A percentile compares a stretch with the other conserved stretches of the same genome.
These are phyloP conservation scores for Callimorpha dominula DNA, from an alignment of 2,888 invertebrate genomes.

Conservation along the genomic window DNA sequence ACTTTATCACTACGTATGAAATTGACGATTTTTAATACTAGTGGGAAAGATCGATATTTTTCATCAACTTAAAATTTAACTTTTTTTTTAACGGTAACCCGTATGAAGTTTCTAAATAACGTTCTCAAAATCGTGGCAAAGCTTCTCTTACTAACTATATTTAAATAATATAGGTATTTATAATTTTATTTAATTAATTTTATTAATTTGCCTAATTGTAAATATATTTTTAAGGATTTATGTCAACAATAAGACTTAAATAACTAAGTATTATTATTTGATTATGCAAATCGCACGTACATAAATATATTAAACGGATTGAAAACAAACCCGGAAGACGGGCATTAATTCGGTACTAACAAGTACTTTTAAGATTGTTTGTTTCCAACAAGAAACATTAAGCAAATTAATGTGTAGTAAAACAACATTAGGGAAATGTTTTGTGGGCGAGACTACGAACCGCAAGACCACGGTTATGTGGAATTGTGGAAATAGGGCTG, in stretches of 20 bases:
- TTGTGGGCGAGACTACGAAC: slow-evolving; percentile 50
- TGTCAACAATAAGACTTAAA: too few relatives aligned
- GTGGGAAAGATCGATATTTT: neutral
- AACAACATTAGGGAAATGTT: slow-evolving; percentile 53
- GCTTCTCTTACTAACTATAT: too few relatives aligned
- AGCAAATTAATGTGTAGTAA: slow-evolving; percentile 61
- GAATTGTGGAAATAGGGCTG: slow-evolving; percentile 36
- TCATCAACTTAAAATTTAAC: neutral
- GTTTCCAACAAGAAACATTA: slow-evolving; percentile 49
- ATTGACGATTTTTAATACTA: neutral
- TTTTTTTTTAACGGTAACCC: too few relatives aligned
- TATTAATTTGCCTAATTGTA: too few relatives aligned
- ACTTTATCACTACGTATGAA: neutral
- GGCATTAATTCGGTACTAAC: slow-evolving; percentile 40
- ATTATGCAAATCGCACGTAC: neutral
- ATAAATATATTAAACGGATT: slow-evolving; percentile 19
- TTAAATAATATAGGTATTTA: too few relatives aligned
- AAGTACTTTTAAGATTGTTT: slow-evolving; percentile 31
- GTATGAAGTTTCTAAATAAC: too few relatives aligned
- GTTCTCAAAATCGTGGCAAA: too few relatives aligned
- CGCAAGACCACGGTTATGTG: slow-evolving; percentile 37
- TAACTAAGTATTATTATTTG: neutral
- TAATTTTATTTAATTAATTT: too few relatives aligned
- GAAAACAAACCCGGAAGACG: slow-evolving; percentile 37
- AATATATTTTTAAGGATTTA: too few relatives aligned